phyloP scores from a whole-genome alignment of 2,888 invertebrate species.

The Ceraclea dissimilis region DNA sequence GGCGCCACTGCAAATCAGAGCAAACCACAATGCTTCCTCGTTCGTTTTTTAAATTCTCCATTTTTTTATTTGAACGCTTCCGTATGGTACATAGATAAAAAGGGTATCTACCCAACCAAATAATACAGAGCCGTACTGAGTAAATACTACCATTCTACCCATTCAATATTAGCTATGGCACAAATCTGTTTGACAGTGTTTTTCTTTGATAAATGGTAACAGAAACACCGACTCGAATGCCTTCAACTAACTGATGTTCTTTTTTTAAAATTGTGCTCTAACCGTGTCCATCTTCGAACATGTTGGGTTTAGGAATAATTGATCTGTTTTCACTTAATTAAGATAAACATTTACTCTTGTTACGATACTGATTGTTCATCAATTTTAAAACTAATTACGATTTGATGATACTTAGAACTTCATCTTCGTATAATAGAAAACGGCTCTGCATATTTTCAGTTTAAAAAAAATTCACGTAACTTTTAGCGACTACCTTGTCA shows the following conservation, averaged over 20 bases:
- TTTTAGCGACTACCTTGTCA: no score
- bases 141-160: constrained; percentile 20
- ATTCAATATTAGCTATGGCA: constrained; percentile 34
- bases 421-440: no score
- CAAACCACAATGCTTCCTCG: neutral
- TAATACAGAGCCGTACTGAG: neutral
- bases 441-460: no score
- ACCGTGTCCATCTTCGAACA: neutral
- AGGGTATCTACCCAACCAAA: neutral
- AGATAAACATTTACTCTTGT: no score
- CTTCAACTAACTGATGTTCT: constrained; percentile 1
- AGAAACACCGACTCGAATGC: constrained; percentile 28
- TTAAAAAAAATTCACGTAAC: no score
- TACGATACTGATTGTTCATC: neutral
- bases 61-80: constrained; percentile 23
- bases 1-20: neutral
- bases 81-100: constrained; percentile 17
- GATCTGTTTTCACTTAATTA: no score
- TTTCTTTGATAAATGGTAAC: constrained; percentile 30
- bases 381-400: no score
- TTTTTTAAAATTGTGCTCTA: neutral
- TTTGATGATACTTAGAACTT: no score
- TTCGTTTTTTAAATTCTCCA: constrained; percentile 13
- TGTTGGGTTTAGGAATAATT: no score
- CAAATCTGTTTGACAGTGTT: constrained; percentile 36